Evolutionary conservation across 2,797 vertebrate genomes (phyloP).

Genomic region (Eurystomus glaucurus): DNA sequence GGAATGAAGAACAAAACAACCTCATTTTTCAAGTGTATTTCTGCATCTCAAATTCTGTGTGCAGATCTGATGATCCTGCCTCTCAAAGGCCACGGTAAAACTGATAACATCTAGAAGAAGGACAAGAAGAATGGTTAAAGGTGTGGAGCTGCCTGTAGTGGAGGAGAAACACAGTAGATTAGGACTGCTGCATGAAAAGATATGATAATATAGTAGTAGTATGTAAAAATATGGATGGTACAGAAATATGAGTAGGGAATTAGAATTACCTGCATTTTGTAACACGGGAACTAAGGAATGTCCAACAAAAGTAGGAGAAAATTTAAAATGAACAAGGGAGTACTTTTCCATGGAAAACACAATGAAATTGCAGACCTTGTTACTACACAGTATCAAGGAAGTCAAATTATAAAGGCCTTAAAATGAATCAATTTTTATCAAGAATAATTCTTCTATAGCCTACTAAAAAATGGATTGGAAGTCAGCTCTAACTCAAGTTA

Average conservation of each 20-base stretch:
- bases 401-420: background rate
- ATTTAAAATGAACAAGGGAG: background rate
- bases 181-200: background rate
- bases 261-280: background rate
- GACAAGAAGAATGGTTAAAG: background rate
- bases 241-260: background rate
- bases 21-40: conserved; percentile 5
- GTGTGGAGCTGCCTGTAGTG: background rate
- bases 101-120: conserved; percentile 7
- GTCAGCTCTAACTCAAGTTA: background rate
- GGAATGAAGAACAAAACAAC: background rate
- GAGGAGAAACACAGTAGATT: background rate
- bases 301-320: background rate
- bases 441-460: background rate
- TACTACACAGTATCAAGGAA: background rate
- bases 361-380: background rate
- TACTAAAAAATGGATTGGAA: background rate
- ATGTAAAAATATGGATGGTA: background rate
- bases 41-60: background rate
- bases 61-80: conserved; percentile 30
- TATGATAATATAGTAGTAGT: background rate
- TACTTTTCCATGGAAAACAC: background rate
- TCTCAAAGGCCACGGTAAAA: conserved; percentile 23
- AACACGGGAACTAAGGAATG: background rate
- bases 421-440: background rate